Evolutionary conservation across 2,888 invertebrate genomes (phyloP), one percentile per base, ranked within the genome.

Genomic region (Odontocerum albicorne): DNA sequence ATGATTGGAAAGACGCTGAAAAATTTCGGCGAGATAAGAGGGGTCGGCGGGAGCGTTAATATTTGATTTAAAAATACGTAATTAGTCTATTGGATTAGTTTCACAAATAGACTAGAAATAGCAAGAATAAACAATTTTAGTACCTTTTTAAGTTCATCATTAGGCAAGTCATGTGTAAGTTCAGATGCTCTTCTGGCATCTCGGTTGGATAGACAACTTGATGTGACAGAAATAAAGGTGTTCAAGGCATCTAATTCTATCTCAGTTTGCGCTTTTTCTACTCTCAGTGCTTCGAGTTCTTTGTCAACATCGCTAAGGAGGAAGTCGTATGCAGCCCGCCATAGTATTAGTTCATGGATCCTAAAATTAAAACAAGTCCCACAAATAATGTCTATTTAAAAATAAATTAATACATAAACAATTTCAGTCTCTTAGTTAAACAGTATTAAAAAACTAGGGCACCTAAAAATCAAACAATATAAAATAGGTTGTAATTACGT

Each of bases 161-260:
- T 88, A 40, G 85, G 87, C 52, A 88, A 84, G 68, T 92, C 92
- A 59, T 88, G 86, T 1, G 90, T 90, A 40, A 90, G 72, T 68
- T 92, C 91, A 0, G 82, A 72, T 4, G 85, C 85, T 53, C 84
- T 74, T 38, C 90, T 81, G 12, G 85, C 81, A 65, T 91, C 90
- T 63, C 91, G 80, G 74, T 86, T 86, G 0, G 86, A 85, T 17
- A 90, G 77, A 64, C 90, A 89, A 66, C 89, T 87, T 0, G 84
- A 82, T 40, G 86, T 82, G 1, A 90, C 81, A 2, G 82, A 76
- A 8, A 90, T 72, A 0, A 87, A 88, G 53, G 82, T 73, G 54
- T 83, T 83, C 32, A 90, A 71, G 44, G 80, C 79, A 66, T 92
- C 90, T 40, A 92, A 68, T 62, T 88, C 87, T 43, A 83, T 76